phyloP scores from a whole-genome alignment of 2,113 vertebrate species.

The Oncorhynchus nerka region DNA sequence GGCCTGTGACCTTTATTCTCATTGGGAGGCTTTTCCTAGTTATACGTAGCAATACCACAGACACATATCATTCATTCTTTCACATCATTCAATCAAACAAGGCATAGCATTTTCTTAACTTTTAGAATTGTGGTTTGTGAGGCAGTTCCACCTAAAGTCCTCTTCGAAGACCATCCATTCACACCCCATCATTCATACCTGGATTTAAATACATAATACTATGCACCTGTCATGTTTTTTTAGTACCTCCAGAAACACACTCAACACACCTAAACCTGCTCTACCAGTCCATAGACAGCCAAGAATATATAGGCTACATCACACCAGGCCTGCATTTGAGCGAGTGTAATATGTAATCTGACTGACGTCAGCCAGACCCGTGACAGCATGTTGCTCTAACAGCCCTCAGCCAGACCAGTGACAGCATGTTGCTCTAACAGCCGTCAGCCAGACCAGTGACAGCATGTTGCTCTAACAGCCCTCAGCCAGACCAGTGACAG shows the following conservation, averaged over 20 bases:
- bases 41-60: background rate
- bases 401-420: no score
- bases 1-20: background rate
- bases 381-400: no score
- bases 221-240: background rate
- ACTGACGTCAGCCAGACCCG: no score
- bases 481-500: no score
- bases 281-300: background rate
- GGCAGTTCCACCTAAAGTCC: background rate
- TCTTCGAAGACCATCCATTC: background rate
- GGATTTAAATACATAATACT: background rate
- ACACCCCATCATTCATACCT: no score
- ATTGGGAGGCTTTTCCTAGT: background rate
- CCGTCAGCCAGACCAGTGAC: no score
- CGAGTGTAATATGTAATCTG: background rate
- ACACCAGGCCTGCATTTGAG: background rate
- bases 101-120: background rate
- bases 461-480: no score
- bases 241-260: background rate
- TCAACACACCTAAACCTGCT: slow-evolving; percentile 22
- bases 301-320: background rate
- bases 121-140: background rate
- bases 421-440: no score
- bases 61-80: no score
- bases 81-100: background rate